phyloP scores from a whole-genome alignment of 2,888 invertebrate species.

The Torymus tubicola region DNA sequence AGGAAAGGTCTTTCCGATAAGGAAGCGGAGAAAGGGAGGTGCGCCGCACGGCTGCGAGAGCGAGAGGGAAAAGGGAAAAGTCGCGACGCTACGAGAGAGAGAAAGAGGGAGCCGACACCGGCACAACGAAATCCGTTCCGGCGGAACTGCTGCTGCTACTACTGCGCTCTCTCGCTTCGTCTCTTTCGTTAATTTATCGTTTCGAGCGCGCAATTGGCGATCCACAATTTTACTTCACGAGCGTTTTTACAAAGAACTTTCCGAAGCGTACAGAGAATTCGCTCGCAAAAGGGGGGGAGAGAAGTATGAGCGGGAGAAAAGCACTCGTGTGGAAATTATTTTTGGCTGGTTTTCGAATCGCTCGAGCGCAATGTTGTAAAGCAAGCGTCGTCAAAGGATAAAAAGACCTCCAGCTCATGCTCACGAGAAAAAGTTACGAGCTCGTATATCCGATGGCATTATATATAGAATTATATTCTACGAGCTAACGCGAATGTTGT shows the following conservation, averaged over 20 bases:
- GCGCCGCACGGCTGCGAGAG: not conserved
- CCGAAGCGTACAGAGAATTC: not conserved
- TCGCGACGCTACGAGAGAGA: constrained; percentile 23
- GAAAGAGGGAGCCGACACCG: constrained; percentile 17
- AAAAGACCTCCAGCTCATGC: constrained; percentile 3
- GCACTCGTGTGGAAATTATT: constrained; percentile 13
- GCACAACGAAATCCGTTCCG: constrained; percentile 63
- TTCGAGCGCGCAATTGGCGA: constrained; percentile 19
- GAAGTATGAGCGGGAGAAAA: constrained; percentile 1
- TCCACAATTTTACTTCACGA: constrained; percentile 1
- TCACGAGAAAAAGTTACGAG: constrained; percentile 6
- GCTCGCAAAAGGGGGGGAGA: not conserved
- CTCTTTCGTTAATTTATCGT: constrained; percentile 44
- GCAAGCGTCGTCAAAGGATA: constrained; percentile 14
- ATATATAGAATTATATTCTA: constrained; percentile 39
- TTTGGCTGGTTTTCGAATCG: constrained; percentile 19
- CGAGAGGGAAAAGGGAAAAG: constrained; percentile 18
- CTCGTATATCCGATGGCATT: constrained; percentile 22
- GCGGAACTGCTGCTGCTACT: constrained; percentile 56
- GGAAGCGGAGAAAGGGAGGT: constrained; percentile 28
- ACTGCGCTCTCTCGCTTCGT: constrained; percentile 1
- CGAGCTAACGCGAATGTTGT: constrained; percentile 8
- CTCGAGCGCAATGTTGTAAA: constrained; percentile 14
- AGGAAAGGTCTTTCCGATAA: constrained; percentile 53
- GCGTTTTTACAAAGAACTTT: constrained; percentile 24